Evolutionary conservation across 2,113 vertebrate genomes (phyloP).

Genomic region (Salminus brasiliensis): DNA sequence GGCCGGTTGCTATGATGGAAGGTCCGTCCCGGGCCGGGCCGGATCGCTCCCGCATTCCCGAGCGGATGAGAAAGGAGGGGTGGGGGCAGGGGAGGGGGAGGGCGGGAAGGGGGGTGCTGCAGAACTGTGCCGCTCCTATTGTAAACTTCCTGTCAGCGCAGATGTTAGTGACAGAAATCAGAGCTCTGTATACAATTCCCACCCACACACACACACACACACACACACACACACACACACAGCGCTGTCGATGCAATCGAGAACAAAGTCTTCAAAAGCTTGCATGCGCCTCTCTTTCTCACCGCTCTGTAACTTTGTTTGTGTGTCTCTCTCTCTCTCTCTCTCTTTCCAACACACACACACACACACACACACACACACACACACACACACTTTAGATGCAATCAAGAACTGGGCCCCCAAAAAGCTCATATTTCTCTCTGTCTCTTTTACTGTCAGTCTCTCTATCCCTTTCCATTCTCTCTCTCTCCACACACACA

Average conservation of each 20-base stretch:
- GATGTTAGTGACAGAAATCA: constrained; percentile 74
- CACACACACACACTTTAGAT: neutral
- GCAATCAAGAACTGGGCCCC: no score
- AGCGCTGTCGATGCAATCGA: neutral
- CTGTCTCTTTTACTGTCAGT: neutral
- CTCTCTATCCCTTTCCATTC: neutral
- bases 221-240: constrained; percentile 55
- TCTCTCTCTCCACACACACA: neutral
- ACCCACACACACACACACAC: constrained; percentile 53
- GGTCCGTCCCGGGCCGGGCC: constrained; percentile 50
- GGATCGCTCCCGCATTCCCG: constrained; percentile 41
- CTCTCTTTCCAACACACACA: no score
- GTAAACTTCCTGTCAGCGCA: constrained; percentile 76
- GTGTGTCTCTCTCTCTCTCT: neutral
- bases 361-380: no score
- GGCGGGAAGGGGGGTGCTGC: neutral
- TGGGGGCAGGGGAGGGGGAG: neutral
- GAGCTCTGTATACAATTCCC: constrained; percentile 65
- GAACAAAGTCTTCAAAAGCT: neutral
- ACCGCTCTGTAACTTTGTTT: neutral
- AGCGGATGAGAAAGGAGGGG: constrained; percentile 39
- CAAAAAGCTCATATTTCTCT: no score
- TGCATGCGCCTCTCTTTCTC: neutral
- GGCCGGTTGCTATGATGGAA: constrained; percentile 70
- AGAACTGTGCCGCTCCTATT: constrained; percentile 63